Evolutionary conservation across 2,113 vertebrate species (phyloP).

Genomic region (Monarcha castaneiventris): DNA sequence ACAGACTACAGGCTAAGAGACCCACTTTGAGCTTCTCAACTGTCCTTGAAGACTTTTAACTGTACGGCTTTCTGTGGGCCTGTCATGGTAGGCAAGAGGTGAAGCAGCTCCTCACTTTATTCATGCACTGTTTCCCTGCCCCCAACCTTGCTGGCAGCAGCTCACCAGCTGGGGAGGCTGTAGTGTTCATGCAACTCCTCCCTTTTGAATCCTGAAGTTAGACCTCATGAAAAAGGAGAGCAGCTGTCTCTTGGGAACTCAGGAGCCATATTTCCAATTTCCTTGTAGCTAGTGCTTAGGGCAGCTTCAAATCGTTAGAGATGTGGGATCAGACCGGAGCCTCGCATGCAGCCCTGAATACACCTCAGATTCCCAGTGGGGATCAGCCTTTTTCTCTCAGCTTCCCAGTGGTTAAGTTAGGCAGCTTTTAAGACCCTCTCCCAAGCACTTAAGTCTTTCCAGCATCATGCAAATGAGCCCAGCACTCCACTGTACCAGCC

Average conservation of each 20-base stretch:
- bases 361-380: background rate
- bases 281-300: background rate
- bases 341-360: background rate
- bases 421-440: slow-evolving; percentile 23
- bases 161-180: background rate
- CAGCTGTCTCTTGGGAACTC: background rate
- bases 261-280: background rate
- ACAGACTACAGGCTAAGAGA: background rate
- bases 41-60: background rate
- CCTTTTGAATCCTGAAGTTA: background rate
- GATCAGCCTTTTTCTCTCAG: background rate
- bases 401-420: background rate
- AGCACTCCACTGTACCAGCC: background rate
- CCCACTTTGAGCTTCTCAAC: background rate
- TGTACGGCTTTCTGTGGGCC: background rate
- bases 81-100: background rate
- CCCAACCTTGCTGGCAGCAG: background rate
- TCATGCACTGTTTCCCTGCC: background rate
- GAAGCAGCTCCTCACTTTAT: background rate
- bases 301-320: background rate
- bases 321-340: background rate
- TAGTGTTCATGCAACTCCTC: background rate
- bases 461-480: background rate
- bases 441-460: slow-evolving; percentile 28
- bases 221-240: background rate